A percentile compares a stretch with the other conserved stretches of the same genome.
Conservation (phyloP, 1,140 invertebrate genomes). For the Littorina saxatilis region DNA sequence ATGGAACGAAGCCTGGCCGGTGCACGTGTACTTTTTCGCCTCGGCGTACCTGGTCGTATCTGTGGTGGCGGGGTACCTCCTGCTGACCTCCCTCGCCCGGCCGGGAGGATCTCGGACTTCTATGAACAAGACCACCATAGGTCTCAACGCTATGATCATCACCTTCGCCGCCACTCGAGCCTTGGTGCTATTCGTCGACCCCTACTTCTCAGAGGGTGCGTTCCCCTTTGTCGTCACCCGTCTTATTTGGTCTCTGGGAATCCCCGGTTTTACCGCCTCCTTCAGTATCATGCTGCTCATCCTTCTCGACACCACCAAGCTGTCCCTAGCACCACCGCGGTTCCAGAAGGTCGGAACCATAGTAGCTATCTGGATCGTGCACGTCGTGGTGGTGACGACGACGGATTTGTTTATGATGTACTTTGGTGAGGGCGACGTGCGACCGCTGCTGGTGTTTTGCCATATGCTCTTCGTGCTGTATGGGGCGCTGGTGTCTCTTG, state of each 20-base stretch:
- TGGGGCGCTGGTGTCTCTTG: constrained; percentile 43
- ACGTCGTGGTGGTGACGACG: constrained; percentile 44
- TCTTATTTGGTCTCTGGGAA: constrained; percentile 51
- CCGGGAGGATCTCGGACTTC: constrained; percentile 4
- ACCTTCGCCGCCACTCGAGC: constrained; percentile 46
- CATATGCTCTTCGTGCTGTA: constrained; percentile 52
- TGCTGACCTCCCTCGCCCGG: constrained; percentile 15
- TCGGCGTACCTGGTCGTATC: constrained; percentile 19
- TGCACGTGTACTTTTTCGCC: constrained; percentile 54
- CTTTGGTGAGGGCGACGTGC: constrained; percentile 28
- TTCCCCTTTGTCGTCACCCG: constrained; percentile 36
- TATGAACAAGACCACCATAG: constrained; percentile 43
- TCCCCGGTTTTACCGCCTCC: constrained; percentile 52
- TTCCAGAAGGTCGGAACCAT: constrained; percentile 54
- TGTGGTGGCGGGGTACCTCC: constrained; percentile 37
- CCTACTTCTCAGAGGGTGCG: constrained; percentile 39
- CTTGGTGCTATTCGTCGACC: constrained; percentile 47
- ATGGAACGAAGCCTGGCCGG: constrained; percentile 54
- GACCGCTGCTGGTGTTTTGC: constrained; percentile 49
- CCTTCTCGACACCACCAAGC: constrained; percentile 56
- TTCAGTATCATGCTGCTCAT: constrained; percentile 56
- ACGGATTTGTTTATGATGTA: constrained; percentile 49
- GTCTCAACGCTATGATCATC: constrained; percentile 45
- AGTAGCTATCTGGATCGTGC: constrained; percentile 39
- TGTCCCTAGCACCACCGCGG: constrained; percentile 53